These are phyloP conservation scores for Anabacerthia variegaticeps DNA, from an alignment of 2,797 vertebrate genomes.

Conservation along the genomic window DNA sequence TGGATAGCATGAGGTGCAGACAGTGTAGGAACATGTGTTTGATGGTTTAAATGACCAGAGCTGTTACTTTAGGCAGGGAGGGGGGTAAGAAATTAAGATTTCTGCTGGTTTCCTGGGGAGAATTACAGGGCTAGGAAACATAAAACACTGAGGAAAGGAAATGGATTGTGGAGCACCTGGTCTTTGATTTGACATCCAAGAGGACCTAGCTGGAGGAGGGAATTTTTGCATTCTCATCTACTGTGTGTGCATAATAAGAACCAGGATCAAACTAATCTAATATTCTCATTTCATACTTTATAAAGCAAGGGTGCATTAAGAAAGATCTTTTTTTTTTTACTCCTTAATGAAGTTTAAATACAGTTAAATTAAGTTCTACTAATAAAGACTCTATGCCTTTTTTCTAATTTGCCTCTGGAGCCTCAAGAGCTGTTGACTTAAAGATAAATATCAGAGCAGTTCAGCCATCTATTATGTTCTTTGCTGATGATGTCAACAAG, in stretches of 20 bases:
- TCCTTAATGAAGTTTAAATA: slow-evolving; percentile 57
- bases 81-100: slow-evolving; percentile 44
- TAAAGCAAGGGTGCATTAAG: slow-evolving; percentile 32
- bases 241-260: slow-evolving; percentile 19
- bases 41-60: slow-evolving; percentile 47
- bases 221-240: slow-evolving; percentile 42
- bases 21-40: slow-evolving; percentile 56
- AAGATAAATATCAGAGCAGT: slow-evolving; percentile 23
- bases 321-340: not conserved
- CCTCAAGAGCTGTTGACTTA: slow-evolving; percentile 26
- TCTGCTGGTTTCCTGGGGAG: slow-evolving; percentile 55
- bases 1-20: slow-evolving; percentile 57
- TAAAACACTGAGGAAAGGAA: slow-evolving; percentile 63
- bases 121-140: slow-evolving; percentile 60
- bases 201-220: not conserved
- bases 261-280: slow-evolving; percentile 55
- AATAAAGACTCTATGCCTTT: not conserved
- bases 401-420: slow-evolving; percentile 24
- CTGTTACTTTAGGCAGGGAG: not conserved
- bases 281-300: slow-evolving; percentile 31
- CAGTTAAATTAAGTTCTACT: slow-evolving; percentile 47
- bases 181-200: slow-evolving; percentile 60
- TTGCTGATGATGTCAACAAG: slow-evolving; percentile 42
- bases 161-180: slow-evolving; percentile 63
- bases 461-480: not conserved